A percentile compares a stretch with the other conserved stretches of the same genome.
Conservation (phyloP, 1,140 invertebrate species). For the Drosophila dunni region DNA sequence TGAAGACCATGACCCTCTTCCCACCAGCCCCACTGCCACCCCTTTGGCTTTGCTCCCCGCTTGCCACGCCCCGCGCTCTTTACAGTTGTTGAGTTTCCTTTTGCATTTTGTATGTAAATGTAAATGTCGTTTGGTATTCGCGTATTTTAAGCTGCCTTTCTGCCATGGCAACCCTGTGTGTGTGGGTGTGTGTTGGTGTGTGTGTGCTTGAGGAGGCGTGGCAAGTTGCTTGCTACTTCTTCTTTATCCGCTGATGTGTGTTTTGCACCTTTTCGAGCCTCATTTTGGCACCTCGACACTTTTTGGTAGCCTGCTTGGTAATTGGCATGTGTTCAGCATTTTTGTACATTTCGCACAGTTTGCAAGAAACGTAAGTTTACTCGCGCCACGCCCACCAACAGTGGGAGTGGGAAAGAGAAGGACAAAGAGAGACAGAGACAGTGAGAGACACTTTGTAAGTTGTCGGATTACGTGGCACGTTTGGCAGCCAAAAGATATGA, state of each 20-base stretch:
- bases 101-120: conserved; percentile 62
- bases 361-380: conserved; percentile 61
- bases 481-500: conserved; percentile 78
- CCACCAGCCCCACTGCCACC: conserved; percentile 3
- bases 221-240: conserved; percentile 13
- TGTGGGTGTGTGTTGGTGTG: not conserved
- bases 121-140: conserved; percentile 68
- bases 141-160: conserved; percentile 46
- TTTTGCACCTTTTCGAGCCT: conserved; percentile 46
- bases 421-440: not conserved
- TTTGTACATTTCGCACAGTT: conserved; percentile 78
- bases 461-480: conserved; percentile 72
- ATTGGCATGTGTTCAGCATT: conserved; percentile 83
- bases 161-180: conserved; percentile 41
- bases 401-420: not conserved
- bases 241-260: not conserved
- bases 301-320: conserved; percentile 52
- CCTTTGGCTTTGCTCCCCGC: not conserved
- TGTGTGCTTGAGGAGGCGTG: conserved; percentile 9
- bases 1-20: conserved; percentile 45
- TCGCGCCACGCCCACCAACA: conserved; percentile 21
- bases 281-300: conserved; percentile 78
- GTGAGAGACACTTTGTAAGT: conserved; percentile 30
- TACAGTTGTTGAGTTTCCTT: conserved; percentile 44
- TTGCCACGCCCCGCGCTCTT: not conserved